phyloP scores from a whole-genome alignment of 1,140 invertebrate genomes.

The Drepana arcuata region DNA sequence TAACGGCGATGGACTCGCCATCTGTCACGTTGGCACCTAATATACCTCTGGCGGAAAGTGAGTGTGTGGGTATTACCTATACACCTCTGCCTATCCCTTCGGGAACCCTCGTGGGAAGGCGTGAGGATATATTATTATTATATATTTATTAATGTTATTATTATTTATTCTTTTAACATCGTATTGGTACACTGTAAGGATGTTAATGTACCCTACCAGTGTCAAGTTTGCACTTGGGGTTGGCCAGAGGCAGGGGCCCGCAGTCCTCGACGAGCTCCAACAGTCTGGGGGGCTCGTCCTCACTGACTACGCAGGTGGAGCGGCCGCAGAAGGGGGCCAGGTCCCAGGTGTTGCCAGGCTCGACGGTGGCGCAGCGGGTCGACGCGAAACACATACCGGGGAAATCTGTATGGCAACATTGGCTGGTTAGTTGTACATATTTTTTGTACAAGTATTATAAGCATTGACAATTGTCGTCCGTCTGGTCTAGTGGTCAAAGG shows the following conservation, averaged over 20 bases:
- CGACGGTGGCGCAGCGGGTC: constrained; percentile 88
- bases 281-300: constrained; percentile 80
- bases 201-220: constrained; percentile 57
- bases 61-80: too few species aligned
- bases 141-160: too few species aligned
- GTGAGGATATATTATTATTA: too few species aligned
- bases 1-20: too few species aligned
- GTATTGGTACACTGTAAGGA: not conserved
- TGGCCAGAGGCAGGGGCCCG: constrained; percentile 86
- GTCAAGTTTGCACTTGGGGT: constrained; percentile 89
- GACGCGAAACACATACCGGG: constrained; percentile 91
- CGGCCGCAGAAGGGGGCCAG: constrained; percentile 89
- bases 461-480: too few species aligned
- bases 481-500: too few species aligned
- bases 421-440: not conserved
- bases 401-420: constrained; percentile 77
- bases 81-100: too few species aligned
- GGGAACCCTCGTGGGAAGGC: too few species aligned
- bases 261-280: constrained; percentile 91
- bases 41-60: too few species aligned
- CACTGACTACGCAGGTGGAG: constrained; percentile 85
- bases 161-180: too few species aligned
- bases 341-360: constrained; percentile 87
- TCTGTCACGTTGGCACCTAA: too few species aligned
- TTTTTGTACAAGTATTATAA: too few species aligned